Conservation (phyloP, 2,797 vertebrate species). For the Nyctibius grandis region DNA sequence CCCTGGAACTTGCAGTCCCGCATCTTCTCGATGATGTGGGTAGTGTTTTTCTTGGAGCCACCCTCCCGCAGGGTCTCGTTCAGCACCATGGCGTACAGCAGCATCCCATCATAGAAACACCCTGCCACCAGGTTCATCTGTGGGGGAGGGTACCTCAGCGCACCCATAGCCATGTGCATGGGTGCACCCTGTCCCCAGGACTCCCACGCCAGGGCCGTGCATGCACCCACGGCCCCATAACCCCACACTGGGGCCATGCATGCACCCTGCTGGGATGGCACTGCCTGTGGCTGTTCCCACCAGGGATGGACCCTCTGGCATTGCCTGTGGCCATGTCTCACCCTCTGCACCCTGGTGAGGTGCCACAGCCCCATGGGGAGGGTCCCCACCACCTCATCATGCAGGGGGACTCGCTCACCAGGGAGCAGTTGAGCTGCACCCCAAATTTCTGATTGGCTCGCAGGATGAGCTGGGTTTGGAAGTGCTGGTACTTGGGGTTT, state of each 20-base stretch:
- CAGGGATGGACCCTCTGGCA: neutral
- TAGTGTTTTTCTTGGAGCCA: conserved; percentile 87
- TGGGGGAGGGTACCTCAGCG: neutral
- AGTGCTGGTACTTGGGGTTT: conserved; percentile 86
- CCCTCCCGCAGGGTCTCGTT: conserved; percentile 90
- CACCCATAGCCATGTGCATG: rapidly evolving
- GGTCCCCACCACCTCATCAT: rapidly evolving
- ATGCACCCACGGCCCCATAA: too few species aligned
- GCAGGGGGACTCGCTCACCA: conserved; percentile 75
- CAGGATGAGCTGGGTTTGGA: conserved; percentile 87
- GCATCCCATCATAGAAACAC: conserved; percentile 94
- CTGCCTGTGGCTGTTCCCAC: neutral
- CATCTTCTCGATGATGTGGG: conserved; percentile 89
- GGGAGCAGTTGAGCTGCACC: conserved; percentile 85
- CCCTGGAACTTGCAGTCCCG: conserved; percentile 88
- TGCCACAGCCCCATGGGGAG: neutral
- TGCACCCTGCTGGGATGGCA: neutral
- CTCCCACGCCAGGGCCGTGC: rapidly evolving
- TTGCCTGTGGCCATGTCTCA: rapidly evolving
- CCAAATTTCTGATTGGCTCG: conserved; percentile 86
- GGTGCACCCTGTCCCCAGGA: neutral
- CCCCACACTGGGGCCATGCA: too few species aligned
- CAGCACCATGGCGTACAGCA: conserved; percentile 88
- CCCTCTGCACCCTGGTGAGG: neutral
- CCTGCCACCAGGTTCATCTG: conserved; percentile 97